phyloP scores from a whole-genome alignment of 1,140 invertebrate species.

The Schlechtendalia chinensis region DNA sequence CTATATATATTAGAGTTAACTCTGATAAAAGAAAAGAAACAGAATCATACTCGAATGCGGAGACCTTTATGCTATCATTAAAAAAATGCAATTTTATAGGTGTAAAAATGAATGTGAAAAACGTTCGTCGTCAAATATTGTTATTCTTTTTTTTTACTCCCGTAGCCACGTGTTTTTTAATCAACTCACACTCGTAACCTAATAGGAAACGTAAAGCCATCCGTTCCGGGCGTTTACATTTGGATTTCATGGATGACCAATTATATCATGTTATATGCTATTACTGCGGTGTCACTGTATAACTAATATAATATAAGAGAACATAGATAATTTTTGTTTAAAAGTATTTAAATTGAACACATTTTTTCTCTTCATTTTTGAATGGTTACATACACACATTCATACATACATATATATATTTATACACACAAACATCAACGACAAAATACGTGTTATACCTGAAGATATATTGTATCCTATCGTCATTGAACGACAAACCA shows the following conservation, averaged over 20 bases:
- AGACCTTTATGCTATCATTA: no score
- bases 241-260: neutral
- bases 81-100: no score
- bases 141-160: neutral
- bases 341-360: constrained; percentile 35
- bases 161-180: neutral
- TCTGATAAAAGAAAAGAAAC: neutral
- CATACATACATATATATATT: neutral
- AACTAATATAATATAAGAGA: neutral
- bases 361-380: neutral
- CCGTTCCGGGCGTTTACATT: constrained; percentile 24
- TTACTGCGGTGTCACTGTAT: neutral
- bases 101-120: neutral
- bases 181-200: neutral
- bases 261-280: neutral
- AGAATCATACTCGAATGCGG: neutral
- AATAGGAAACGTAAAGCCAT: constrained; percentile 36
- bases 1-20: constrained; percentile 7
- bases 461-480: constrained; percentile 13
- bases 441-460: constrained; percentile 20
- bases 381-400: neutral
- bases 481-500: neutral
- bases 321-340: neutral
- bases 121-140: neutral
- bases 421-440: neutral